Evolutionary conservation across 1,140 invertebrate genomes (phyloP).

Genomic region (Holotrichia oblita): DNA sequence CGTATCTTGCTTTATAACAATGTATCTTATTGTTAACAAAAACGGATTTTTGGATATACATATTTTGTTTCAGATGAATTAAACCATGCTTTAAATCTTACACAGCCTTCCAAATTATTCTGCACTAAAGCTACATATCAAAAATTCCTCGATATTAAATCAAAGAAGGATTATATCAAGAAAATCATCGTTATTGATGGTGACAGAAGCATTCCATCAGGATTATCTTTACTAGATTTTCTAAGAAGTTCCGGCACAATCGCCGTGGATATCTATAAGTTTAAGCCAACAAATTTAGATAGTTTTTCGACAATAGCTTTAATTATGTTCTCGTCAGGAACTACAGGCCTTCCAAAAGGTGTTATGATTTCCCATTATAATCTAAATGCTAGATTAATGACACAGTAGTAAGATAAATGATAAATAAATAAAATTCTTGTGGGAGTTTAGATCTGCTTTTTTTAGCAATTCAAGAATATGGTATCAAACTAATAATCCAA

Average conservation of each 20-base stretch:
- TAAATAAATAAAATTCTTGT: no score
- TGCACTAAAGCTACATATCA: slow-evolving; percentile 52
- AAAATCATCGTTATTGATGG: no score
- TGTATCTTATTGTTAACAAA: no score
- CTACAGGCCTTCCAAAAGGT: slow-evolving; percentile 81
- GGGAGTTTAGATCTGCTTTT: no score
- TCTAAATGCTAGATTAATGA: background rate
- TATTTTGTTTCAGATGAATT: slow-evolving; percentile 62
- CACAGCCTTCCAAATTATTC: slow-evolving; percentile 63
- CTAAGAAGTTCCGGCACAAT: no score
- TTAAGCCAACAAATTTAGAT: background rate
- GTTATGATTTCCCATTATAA: slow-evolving; percentile 74
- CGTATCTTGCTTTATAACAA: no score
- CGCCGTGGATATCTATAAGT: no score
- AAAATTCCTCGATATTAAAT: background rate
- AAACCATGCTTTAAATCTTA: slow-evolving; percentile 62
- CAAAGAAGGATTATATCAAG: slow-evolving; percentile 9
- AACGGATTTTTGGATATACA: no score
- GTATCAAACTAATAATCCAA: background rate
- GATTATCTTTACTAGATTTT: no score
- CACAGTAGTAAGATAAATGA: slow-evolving; percentile 23
- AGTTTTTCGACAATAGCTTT: slow-evolving; percentile 51
- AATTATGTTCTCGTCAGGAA: slow-evolving; percentile 69
- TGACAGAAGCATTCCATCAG: no score
- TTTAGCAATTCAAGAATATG: background rate